These are phyloP conservation scores for Acanthurus tractus DNA, from an alignment of 2,797 vertebrate species.

Conservation along the genomic window DNA sequence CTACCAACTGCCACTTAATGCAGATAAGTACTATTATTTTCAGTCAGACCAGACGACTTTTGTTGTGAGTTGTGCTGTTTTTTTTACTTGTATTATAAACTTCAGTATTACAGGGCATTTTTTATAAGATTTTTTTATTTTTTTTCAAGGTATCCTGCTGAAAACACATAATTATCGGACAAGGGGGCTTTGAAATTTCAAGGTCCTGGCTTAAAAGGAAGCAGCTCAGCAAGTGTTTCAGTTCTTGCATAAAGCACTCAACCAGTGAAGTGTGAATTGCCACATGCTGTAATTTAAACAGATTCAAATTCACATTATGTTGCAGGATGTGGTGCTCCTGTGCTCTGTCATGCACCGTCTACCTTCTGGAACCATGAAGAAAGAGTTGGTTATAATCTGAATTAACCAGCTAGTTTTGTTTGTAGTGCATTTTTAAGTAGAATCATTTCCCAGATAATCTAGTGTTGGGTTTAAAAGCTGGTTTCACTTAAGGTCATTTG, in stretches of 20 bases:
- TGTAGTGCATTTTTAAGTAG: slow-evolving; percentile 13
- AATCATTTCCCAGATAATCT: background rate
- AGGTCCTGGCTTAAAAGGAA: slow-evolving; percentile 32
- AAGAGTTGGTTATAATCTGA: slow-evolving; percentile 10
- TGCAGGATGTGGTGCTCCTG: slow-evolving; percentile 32
- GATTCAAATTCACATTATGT: slow-evolving; percentile 54
- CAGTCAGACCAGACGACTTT: background rate
- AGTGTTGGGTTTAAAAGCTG: background rate
- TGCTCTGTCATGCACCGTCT: slow-evolving; percentile 51
- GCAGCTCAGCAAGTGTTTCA: slow-evolving; percentile 18
- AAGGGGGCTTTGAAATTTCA: slow-evolving; percentile 23
- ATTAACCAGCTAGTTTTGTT: background rate
- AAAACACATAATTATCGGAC: slow-evolving; percentile 4
- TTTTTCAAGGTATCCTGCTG: background rate
- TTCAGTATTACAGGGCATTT: background rate
- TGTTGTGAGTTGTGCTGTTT: background rate
- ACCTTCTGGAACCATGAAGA: slow-evolving; percentile 49
- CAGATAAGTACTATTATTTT: background rate
- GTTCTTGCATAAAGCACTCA: slow-evolving; percentile 31
- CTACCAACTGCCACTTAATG: background rate
- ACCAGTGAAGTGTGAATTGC: slow-evolving; percentile 61
- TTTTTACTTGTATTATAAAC: background rate
- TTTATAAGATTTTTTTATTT: background rate
- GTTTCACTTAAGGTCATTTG: background rate
- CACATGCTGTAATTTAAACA: slow-evolving; percentile 44